Evolutionary conservation across 2,113 vertebrate genomes (phyloP).

Genomic region (Sialia sialis): DNA sequence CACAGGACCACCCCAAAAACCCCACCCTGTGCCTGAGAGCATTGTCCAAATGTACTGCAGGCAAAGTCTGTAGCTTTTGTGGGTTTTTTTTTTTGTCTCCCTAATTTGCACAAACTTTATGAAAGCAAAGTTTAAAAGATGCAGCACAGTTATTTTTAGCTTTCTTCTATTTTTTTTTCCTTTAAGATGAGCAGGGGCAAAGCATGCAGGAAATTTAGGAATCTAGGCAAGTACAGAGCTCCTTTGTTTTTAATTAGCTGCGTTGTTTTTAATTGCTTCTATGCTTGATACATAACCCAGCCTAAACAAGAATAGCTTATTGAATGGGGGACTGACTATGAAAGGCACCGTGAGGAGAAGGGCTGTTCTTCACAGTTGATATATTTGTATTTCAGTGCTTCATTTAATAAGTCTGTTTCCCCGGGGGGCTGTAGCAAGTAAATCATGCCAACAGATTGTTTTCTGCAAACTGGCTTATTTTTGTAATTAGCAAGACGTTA

Average conservation of each 20-base stretch:
- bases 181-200: slow-evolving; percentile 1
- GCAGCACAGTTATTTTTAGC: background rate
- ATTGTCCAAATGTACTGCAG: background rate
- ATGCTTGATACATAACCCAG: slow-evolving; percentile 59
- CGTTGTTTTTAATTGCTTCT: slow-evolving; percentile 61
- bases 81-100: accelerated
- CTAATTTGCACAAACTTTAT: background rate
- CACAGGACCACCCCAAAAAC: background rate
- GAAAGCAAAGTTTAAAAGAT: background rate
- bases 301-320: slow-evolving; percentile 57
- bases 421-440: slow-evolving; percentile 50
- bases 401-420: slow-evolving; percentile 63
- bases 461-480: slow-evolving; percentile 55
- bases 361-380: slow-evolving; percentile 59
- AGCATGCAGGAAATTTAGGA: slow-evolving; percentile 12
- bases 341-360: slow-evolving; percentile 45
- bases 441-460: slow-evolving; percentile 64
- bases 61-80: background rate
- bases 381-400: slow-evolving; percentile 65
- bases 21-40: background rate
- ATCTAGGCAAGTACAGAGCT: slow-evolving; percentile 10
- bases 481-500: slow-evolving; percentile 55
- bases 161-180: background rate
- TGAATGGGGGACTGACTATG: slow-evolving; percentile 49
- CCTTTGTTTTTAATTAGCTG: slow-evolving; percentile 54